phyloP scores from a whole-genome alignment of 2,888 invertebrate genomes.

The Globia sparganii region DNA sequence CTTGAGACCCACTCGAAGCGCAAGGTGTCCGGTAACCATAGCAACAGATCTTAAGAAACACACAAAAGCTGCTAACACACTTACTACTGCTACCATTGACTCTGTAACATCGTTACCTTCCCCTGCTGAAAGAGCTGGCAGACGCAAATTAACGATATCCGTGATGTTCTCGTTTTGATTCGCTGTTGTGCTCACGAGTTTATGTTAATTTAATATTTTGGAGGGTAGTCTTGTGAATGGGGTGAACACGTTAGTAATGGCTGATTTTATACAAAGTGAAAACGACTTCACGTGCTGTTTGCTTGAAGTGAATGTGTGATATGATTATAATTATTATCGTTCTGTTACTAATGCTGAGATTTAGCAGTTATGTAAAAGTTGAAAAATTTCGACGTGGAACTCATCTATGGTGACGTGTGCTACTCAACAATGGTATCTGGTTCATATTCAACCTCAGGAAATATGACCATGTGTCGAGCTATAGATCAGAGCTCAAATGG shows the following conservation, averaged over 20 bases:
- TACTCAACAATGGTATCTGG: too few species aligned
- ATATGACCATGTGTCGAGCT: too few species aligned
- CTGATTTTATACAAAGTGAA: conserved; percentile 65
- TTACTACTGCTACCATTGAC: conserved; percentile 80
- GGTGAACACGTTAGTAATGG: conserved; percentile 63
- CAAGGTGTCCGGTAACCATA: conserved; percentile 56
- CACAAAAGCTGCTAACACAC: conserved; percentile 78
- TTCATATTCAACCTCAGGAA: too few species aligned
- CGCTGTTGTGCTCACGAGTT: conserved; percentile 80
- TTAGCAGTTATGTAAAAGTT: background rate
- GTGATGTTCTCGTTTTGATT: conserved; percentile 86
- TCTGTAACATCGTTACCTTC: conserved; percentile 73
- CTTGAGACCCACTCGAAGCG: conserved; percentile 14
- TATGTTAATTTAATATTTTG: conserved; percentile 86
- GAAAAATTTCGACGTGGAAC: background rate
- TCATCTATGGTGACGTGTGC: too few species aligned
- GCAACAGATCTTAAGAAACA: conserved; percentile 63
- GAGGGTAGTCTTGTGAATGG: conserved; percentile 68
- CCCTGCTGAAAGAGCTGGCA: conserved; percentile 65
- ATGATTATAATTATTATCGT: background rate
- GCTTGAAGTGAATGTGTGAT: conserved; percentile 26
- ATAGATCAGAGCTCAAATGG: too few species aligned
- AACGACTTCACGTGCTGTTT: conserved; percentile 63
- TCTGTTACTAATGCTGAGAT: background rate
- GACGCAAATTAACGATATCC: conserved; percentile 86